Conservation (phyloP, 2,888 invertebrate genomes). For the Conistra vaccinii region DNA sequence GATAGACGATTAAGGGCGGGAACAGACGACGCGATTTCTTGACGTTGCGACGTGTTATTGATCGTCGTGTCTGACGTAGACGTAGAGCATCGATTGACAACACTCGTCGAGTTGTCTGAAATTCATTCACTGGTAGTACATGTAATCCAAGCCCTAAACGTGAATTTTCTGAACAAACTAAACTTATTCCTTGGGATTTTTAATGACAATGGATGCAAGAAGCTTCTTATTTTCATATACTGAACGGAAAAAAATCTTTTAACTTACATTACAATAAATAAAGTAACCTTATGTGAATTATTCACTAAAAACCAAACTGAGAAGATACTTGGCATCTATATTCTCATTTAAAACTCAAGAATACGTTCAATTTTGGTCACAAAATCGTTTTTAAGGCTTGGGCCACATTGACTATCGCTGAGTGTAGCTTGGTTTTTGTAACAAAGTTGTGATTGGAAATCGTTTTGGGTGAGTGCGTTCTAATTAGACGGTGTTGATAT, state of each 20-base stretch:
- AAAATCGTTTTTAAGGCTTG: too few species aligned
- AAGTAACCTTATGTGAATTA: too few species aligned
- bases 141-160: background rate
- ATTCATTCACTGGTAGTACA: too few species aligned
- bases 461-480: conserved; percentile 2
- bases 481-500: conserved; percentile 16
- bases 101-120: conserved; percentile 2
- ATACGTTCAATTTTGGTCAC: too few species aligned
- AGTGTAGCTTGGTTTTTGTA: too few species aligned
- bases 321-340: too few species aligned
- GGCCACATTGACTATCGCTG: too few species aligned
- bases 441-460: conserved; percentile 4
- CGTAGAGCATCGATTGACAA: conserved; percentile 34
- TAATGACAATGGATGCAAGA: background rate
- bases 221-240: too few species aligned
- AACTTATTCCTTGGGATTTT: background rate
- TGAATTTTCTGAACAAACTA: background rate
- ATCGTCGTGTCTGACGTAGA: conserved; percentile 31
- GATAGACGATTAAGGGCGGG: conserved; percentile 52
- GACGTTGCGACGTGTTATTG: conserved; percentile 24
- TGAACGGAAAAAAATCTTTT: too few species aligned
- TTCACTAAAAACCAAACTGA: too few species aligned
- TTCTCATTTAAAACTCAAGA: too few species aligned
- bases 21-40: conserved; percentile 38
- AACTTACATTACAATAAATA: too few species aligned